A percentile compares a stretch with the other conserved stretches of the same genome.
Evolutionary conservation across 2,113 vertebrate species (phyloP).

Genomic region (Bagarius yarrelli): DNA sequence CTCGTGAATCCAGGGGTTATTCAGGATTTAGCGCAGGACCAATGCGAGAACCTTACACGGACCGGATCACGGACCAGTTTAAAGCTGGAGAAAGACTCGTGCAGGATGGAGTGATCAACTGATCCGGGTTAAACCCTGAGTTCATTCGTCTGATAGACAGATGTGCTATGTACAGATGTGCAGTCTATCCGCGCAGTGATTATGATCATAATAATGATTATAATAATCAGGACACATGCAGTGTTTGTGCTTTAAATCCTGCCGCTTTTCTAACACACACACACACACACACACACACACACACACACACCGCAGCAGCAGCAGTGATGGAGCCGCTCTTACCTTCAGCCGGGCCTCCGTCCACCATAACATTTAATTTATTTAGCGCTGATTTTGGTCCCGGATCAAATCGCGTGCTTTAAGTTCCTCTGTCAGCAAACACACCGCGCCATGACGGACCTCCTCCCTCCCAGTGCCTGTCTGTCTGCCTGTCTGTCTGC

Average conservation of each 20-base stretch:
- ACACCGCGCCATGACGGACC: slow-evolving; percentile 14
- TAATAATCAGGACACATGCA: neutral
- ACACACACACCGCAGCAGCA: neutral
- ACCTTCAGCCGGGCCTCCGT: slow-evolving; percentile 70
- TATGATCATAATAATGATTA: neutral
- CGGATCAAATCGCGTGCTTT: slow-evolving; percentile 41
- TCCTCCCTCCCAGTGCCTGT: neutral
- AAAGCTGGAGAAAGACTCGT: neutral
- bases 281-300: no score
- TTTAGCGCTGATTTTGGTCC: slow-evolving; percentile 40
- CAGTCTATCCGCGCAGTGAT: neutral
- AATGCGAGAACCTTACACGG: neutral
- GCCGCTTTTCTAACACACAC: neutral
- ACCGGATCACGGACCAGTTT: neutral
- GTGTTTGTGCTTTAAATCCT: neutral
- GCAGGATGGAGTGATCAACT: neutral
- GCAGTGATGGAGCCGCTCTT: slow-evolving; percentile 43
- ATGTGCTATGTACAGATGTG: neutral
- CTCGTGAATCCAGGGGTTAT: neutral
- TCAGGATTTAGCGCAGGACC: neutral
- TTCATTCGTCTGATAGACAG: neutral
- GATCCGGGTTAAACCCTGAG: neutral
- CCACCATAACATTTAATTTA: slow-evolving; percentile 59
- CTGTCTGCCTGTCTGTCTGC: slow-evolving; percentile 38
- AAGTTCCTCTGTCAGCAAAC: slow-evolving; percentile 44